These are phyloP conservation scores for Peromyscus attwateri DNA, from an alignment of 2,797 vertebrate genomes.

Conservation along the genomic window DNA sequence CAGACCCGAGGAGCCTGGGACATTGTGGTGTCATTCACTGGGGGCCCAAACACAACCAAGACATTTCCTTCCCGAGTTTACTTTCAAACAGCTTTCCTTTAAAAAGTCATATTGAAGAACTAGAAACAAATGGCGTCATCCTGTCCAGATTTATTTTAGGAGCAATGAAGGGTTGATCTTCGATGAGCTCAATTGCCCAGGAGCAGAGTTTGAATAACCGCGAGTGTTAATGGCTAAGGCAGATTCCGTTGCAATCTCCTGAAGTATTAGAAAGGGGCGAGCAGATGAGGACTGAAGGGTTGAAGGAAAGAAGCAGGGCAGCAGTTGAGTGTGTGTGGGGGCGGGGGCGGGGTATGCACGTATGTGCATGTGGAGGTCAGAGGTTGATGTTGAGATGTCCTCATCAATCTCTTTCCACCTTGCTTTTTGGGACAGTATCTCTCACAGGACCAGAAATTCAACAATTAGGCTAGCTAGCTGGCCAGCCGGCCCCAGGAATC, in stretches of 20 bases:
- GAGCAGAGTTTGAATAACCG: slow-evolving; percentile 70
- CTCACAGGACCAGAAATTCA: neutral
- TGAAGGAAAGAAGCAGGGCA: slow-evolving; percentile 63
- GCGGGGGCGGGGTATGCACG: accelerated
- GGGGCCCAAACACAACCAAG: slow-evolving; percentile 55
- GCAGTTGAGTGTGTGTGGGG: slow-evolving; percentile 30
- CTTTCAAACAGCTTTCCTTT: slow-evolving; percentile 55
- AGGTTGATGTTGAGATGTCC: neutral
- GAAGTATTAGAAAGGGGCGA: neutral
- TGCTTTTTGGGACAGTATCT: neutral
- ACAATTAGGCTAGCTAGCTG: neutral
- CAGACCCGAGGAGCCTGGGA: neutral
- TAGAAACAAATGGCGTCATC: slow-evolving; percentile 77
- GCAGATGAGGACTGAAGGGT: neutral
- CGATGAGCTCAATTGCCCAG: slow-evolving; percentile 75
- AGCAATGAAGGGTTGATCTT: slow-evolving; percentile 80
- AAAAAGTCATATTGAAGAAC: slow-evolving; percentile 68
- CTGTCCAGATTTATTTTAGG: slow-evolving; percentile 78
- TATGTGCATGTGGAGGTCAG: neutral
- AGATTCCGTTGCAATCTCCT: slow-evolving; percentile 1
- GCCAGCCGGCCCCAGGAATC: neutral
- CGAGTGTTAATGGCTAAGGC: slow-evolving; percentile 55
- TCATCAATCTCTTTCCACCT: neutral
- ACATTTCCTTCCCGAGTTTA: slow-evolving; percentile 82
- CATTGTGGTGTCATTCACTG: slow-evolving; percentile 52